A percentile compares a stretch with the other conserved stretches of the same genome.
Conservation (phyloP, 2,113 vertebrate species). For the Brachyhypopomus occidentalis region DNA sequence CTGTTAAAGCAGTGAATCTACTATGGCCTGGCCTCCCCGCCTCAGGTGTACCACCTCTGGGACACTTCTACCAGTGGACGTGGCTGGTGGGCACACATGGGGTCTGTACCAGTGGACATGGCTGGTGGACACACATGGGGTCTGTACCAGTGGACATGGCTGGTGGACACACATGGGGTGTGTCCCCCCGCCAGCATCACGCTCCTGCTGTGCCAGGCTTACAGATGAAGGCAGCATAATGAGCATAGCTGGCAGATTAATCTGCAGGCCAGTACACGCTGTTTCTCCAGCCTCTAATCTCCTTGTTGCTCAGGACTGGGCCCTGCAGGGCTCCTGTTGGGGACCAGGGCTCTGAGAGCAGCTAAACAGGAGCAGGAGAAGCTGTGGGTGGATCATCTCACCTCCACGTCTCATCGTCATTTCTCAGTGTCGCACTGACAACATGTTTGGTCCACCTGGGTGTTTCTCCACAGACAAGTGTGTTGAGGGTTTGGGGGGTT, state of each 20-base stretch:
- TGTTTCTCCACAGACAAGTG: no score
- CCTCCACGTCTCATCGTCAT: no score
- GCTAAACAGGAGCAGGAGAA: not conserved
- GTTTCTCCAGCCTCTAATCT: constrained; percentile 50
- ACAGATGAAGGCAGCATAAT: constrained; percentile 43
- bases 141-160: not conserved
- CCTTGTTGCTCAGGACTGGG: constrained; percentile 37
- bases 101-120: no score
- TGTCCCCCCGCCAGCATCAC: constrained; percentile 14
- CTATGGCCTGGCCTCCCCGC: not conserved
- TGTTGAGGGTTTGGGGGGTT: no score
- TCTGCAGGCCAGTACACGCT: constrained; percentile 36
- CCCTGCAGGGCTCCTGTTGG: constrained; percentile 13
- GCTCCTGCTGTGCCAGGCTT: constrained; percentile 27
- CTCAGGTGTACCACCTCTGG: constrained; percentile 60
- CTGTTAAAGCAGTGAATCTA: not conserved
- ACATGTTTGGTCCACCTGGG: no score
- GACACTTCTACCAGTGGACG: no score
- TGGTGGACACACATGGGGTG: not conserved
- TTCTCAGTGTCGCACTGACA: no score
- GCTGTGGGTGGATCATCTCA: not conserved
- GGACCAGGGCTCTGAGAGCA: not conserved
- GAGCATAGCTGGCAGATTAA: constrained; percentile 48
- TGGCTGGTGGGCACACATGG: no score
- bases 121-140: no score